phyloP scores from a whole-genome alignment of 1,140 invertebrate genomes.

The Drosophila nebulosa region DNA sequence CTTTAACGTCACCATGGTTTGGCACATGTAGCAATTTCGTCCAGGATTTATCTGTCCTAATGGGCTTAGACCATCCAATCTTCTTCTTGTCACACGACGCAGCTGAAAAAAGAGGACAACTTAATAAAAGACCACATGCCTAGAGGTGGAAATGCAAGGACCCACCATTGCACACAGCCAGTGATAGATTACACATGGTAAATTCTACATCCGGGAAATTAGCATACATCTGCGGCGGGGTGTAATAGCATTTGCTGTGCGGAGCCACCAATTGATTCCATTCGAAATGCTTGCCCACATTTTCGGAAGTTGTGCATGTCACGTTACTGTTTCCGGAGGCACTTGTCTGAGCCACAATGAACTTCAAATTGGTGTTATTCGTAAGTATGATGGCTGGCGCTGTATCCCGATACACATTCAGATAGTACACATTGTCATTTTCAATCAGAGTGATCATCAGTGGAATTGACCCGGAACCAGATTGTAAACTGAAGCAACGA shows the following conservation, averaged over 20 bases:
- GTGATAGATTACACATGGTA: slow-evolving; percentile 67
- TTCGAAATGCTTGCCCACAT: slow-evolving; percentile 66
- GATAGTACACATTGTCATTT: slow-evolving; percentile 64
- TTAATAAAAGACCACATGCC: neutral
- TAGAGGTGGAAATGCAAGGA: neutral
- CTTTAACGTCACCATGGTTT: slow-evolving; percentile 86
- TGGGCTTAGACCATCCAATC: slow-evolving; percentile 81
- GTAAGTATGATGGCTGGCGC: slow-evolving; percentile 59
- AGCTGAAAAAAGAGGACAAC: slow-evolving; percentile 1
- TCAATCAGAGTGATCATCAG: slow-evolving; percentile 65
- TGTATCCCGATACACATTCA: slow-evolving; percentile 65
- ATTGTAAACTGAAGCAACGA: slow-evolving; percentile 70
- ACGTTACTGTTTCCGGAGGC: slow-evolving; percentile 71
- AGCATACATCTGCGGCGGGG: slow-evolving; percentile 71
- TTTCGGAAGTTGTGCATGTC: slow-evolving; percentile 60
- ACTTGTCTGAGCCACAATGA: slow-evolving; percentile 72
- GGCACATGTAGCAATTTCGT: slow-evolving; percentile 87
- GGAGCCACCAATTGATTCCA: slow-evolving; percentile 68
- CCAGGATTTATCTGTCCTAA: slow-evolving; percentile 81
- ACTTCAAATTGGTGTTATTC: slow-evolving; percentile 68
- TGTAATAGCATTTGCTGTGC: slow-evolving; percentile 68
- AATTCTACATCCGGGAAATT: slow-evolving; percentile 76
- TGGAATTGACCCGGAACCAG: slow-evolving; percentile 58
- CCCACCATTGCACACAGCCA: slow-evolving; percentile 57
- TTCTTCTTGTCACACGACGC: slow-evolving; percentile 32